Evolutionary conservation across 2,888 invertebrate species (phyloP), one percentile per base, ranked within the genome.

Genomic region (Apodemia hepburni): DNA sequence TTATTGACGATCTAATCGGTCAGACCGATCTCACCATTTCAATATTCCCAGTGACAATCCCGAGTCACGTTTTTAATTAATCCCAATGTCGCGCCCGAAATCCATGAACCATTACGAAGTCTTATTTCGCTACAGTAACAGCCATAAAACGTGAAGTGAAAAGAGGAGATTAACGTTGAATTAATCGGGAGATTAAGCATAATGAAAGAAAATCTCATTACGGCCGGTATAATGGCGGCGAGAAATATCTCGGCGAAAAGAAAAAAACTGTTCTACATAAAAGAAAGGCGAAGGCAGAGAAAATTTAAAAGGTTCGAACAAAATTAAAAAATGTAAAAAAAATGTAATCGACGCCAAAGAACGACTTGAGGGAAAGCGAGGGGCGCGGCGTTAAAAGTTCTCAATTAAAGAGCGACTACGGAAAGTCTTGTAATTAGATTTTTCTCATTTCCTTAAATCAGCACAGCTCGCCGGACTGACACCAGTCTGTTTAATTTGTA

Each of bases 191-290:
- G 91, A 91, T 91, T 91, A 90, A 90, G 87, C 91, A 90, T 90
- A 91, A 91, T 91, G 90, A 90, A 91, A 89, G 89, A 87, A 91
- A 91, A 91, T 91, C 91, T 91, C 91, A 90, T 91, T 91, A 91
- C 84, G 78, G 76, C 74, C 80, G 77, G 87, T 85, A 87, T 89
- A 90, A 90, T 88, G 84, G 90, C 84, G 84, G 87, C 84, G 88
- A 87, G 87, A 90, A 88, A 86, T 85, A 87, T 85, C 80, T 80
- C 78, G 73, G 74, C 74, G 80, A 79, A 78, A 81, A 81, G 78
- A 79, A 82, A 82, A n/a, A 78, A 82, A 81, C 73, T 45, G 78
- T 74, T 76, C 76, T 72, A 73, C 74, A 79, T 82, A 79, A 85
- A 88, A 87, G 83, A 87, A 87, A 87, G 83, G 80, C 81, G 84